Evolutionary conservation across 2,797 vertebrate species (phyloP).

Genomic region (Coracias cyanogaster): DNA sequence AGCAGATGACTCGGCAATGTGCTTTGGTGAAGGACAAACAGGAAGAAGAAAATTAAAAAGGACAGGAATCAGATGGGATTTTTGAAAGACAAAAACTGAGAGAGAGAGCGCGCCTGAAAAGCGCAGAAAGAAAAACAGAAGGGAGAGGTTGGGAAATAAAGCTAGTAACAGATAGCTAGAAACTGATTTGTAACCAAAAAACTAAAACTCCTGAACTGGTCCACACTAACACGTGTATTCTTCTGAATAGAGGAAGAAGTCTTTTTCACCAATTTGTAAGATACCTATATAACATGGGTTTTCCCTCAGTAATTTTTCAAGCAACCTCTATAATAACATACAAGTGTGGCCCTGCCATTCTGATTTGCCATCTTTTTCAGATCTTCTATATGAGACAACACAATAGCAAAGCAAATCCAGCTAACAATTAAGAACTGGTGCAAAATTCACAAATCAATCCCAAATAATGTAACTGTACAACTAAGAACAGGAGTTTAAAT

Average conservation of each 20-base stretch:
- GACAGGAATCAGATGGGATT: background rate
- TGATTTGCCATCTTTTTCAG: background rate
- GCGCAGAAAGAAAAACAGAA: background rate
- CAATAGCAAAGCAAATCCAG: background rate
- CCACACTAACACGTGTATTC: rapidly evolving
- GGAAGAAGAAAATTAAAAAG: background rate
- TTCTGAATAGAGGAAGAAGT: background rate
- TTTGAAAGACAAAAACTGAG: background rate
- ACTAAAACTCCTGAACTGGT: background rate
- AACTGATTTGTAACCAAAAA: background rate
- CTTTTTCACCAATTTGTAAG: background rate
- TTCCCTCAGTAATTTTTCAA: background rate
- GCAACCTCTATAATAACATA: background rate
- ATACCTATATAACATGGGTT: rapidly evolving
- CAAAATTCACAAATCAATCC: background rate
- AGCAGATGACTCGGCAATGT: background rate
- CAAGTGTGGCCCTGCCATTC: background rate
- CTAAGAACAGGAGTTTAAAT: background rate
- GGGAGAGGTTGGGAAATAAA: background rate
- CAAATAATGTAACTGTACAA: background rate
- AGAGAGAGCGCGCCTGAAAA: background rate
- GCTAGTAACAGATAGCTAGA: background rate
- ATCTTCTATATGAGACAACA: background rate
- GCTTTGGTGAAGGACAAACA: slow-evolving; percentile 6
- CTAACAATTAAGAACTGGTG: background rate